Evolutionary conservation across 2,797 vertebrate genomes (phyloP), one percentile per base, ranked within the genome.

Genomic region (Xenopus petersii): DNA sequence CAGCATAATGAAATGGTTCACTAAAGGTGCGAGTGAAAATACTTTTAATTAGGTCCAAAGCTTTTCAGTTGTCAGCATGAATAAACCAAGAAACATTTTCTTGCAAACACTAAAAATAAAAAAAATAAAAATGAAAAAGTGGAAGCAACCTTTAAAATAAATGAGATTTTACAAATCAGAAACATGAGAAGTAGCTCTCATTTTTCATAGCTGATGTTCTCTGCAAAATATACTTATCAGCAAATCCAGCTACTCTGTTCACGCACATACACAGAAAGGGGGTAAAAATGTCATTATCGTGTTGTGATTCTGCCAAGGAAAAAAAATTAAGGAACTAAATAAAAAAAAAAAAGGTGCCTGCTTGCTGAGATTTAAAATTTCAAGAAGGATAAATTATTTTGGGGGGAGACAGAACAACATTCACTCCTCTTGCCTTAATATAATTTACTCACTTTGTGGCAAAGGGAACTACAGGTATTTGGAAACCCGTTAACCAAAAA

Each of bases 31-130:
- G 87, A 83, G 83, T 88, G 88, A 87, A 93, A 92, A 92, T 92
- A 91, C 89, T 92, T 92, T 92, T 93, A 93, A 93, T 93, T 93
- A 93, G 90, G 90, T 90, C 91, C 88, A 89, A 89, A 89, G 85
- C 89, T 93, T 91, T 92, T 89, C 89, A 91, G 91, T 91, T 92
- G 91, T 92, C 91, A 93, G 89, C 90, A 90, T 88, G 91, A 93
- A 93, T 93, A 92, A 91, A 91, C 88, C 84, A 88, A 89, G 87
- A 85, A 87, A 85, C 73, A 81, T 83, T 88, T 83, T 83, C 82
- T 73, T 74, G 81, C 87, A 91, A 91, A 87, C 79, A 87, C 75
- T 79, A 83, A 33, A 64, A 84, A 85, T 81, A 84, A 86, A 83
- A 83, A 83, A 80, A 88, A 86, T 73, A 42, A 9, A 42, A 30